phyloP scores from a whole-genome alignment of 2,888 invertebrate species.

The Agonopterix alstromeriana region DNA sequence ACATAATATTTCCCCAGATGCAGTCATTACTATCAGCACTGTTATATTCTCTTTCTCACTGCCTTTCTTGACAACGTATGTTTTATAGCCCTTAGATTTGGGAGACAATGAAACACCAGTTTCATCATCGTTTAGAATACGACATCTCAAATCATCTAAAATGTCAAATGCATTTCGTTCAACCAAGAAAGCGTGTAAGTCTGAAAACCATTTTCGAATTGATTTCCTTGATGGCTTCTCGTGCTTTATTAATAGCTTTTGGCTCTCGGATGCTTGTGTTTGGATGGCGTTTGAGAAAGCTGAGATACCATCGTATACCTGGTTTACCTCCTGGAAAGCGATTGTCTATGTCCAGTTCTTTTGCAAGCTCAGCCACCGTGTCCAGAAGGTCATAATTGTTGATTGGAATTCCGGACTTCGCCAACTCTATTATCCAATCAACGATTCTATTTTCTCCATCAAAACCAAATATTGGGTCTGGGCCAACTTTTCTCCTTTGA shows the following conservation, averaged over 20 bases:
- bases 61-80: no score
- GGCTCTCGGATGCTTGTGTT: slow-evolving; percentile 8
- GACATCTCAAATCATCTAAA: slow-evolving; percentile 6
- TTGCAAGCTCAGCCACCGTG: no score
- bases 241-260: slow-evolving; percentile 9
- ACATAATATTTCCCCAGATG: no score
- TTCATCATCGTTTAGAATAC: no score
- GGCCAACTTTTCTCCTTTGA: slow-evolving; percentile 3
- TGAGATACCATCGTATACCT: slow-evolving; percentile 1
- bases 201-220: slow-evolving; percentile 10
- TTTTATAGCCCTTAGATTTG: no score
- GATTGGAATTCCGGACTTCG: no score
- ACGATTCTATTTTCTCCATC: slow-evolving; percentile 7
- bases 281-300: slow-evolving; percentile 6
- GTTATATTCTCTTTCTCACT: no score
- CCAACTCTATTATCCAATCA: slow-evolving; percentile 8
- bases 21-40: no score
- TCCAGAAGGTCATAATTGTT: no score
- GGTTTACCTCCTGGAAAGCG: slow-evolving; percentile 4
- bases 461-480: slow-evolving; percentile 8
- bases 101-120: no score
- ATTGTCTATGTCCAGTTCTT: no score
- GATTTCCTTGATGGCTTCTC: slow-evolving; percentile 6
- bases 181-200: slow-evolving; percentile 5
- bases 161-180: slow-evolving; percentile 4